These are phyloP conservation scores for Bursaphelenchus mucronatus DNA, from an alignment of 1,140 invertebrate genomes.

Conservation along the genomic window DNA sequence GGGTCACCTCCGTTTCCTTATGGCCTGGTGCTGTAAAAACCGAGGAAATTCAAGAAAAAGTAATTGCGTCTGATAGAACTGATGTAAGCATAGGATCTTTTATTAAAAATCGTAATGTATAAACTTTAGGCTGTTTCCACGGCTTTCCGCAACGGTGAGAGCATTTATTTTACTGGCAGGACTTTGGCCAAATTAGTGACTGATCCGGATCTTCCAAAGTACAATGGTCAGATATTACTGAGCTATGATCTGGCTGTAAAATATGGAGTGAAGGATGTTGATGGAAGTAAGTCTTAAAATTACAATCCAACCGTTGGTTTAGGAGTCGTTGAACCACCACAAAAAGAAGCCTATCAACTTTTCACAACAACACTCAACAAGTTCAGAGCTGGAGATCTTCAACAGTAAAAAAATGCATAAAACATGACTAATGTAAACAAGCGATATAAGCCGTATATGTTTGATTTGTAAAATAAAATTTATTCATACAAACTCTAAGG, in stretches of 20 bases:
- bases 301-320: not conserved
- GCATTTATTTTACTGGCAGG: conserved; percentile 11
- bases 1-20: conserved; percentile 13
- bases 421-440: too few species aligned
- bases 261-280: conserved; percentile 23
- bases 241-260: conserved; percentile 17
- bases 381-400: too few species aligned
- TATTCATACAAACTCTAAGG: too few species aligned
- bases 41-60: conserved; percentile 18
- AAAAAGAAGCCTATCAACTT: too few species aligned
- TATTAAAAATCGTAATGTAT: not conserved
- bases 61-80: not conserved
- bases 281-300: conserved; percentile 20
- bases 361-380: too few species aligned
- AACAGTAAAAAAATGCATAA: too few species aligned
- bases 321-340: too few species aligned
- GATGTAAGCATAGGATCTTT: not conserved
- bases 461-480: too few species aligned
- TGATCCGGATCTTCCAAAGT: conserved; percentile 20
- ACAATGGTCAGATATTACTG: conserved; percentile 16
- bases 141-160: conserved; percentile 21
- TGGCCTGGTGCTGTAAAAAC: conserved; percentile 37
- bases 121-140: conserved; percentile 1
- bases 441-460: too few species aligned
- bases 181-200: conserved; percentile 18